These are phyloP conservation scores for Trichopoda pennipes DNA, from an alignment of 2,888 invertebrate species.

Conservation along the genomic window DNA sequence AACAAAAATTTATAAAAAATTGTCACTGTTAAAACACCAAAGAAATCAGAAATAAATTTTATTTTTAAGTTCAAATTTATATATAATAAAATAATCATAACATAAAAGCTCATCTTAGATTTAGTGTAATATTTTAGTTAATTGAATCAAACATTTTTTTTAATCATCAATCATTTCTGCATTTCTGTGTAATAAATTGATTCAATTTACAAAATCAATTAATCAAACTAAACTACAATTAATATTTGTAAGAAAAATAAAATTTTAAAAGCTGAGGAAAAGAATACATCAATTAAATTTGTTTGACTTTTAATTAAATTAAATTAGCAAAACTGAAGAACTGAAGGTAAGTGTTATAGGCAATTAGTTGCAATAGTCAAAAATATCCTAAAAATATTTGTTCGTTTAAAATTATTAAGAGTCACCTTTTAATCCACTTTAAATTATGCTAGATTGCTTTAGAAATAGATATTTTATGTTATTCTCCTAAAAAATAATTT, in stretches of 20 bases:
- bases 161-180: background rate
- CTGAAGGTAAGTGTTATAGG: background rate
- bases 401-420: too few relatives aligned
- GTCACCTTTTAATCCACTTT: too few relatives aligned
- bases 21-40: slow-evolving; percentile 47
- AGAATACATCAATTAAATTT: slow-evolving; percentile 47
- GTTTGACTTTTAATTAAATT: slow-evolving; percentile 32
- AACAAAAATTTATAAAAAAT: slow-evolving; percentile 27
- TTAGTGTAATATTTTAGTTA: slow-evolving; percentile 27
- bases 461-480: too few relatives aligned
- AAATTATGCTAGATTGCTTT: too few relatives aligned
- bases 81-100: slow-evolving; percentile 1
- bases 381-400: too few relatives aligned
- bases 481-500: too few relatives aligned
- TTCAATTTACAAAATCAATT: slow-evolving; percentile 62
- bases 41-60: slow-evolving; percentile 38
- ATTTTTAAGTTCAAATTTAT: slow-evolving; percentile 36
- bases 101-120: slow-evolving; percentile 22
- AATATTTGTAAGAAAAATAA: slow-evolving; percentile 60
- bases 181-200: slow-evolving; percentile 57
- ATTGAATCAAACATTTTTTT: slow-evolving; percentile 22
- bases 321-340: background rate
- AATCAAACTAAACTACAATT: slow-evolving; percentile 58
- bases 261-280: slow-evolving; percentile 17
- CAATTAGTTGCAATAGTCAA: background rate